Evolutionary conservation across 2,888 invertebrate genomes (phyloP).

Genomic region (Latrodectus elegans): DNA sequence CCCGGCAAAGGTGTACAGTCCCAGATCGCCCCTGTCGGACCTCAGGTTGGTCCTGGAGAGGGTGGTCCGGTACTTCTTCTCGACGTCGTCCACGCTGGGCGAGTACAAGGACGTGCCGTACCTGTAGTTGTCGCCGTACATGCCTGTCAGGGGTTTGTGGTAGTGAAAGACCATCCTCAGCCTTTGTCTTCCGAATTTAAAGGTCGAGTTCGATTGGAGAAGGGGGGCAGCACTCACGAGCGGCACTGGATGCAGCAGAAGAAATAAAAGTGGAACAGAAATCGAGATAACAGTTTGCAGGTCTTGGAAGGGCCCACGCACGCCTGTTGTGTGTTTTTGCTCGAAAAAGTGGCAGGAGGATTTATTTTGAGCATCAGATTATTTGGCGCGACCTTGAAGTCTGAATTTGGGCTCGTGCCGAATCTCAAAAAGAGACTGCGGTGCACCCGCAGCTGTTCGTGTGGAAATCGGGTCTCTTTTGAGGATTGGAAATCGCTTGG

Average conservation of each 20-base stretch:
- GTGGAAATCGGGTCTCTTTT: too few species aligned
- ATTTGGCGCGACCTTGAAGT: background rate
- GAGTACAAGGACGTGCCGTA: conserved; percentile 70
- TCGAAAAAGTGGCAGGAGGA: background rate
- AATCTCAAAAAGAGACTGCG: conserved; percentile 43
- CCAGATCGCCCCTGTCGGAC: conserved; percentile 66
- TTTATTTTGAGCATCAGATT: background rate
- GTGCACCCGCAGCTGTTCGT: conserved; percentile 38
- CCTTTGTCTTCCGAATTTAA: conserved; percentile 1
- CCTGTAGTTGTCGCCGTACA: conserved; percentile 71
- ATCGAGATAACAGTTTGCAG: background rate
- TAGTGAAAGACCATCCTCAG: conserved; percentile 27
- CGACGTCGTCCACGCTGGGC: conserved; percentile 67
- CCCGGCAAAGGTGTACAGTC: conserved; percentile 64
- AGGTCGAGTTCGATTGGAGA: conserved; percentile 26
- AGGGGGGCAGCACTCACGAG: conserved; percentile 16
- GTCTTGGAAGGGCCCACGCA: conserved; percentile 13
- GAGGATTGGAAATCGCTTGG: too few species aligned
- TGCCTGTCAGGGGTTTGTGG: conserved; percentile 67
- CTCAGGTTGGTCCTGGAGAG: conserved; percentile 68
- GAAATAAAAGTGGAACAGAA: background rate
- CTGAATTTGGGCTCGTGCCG: conserved; percentile 3
- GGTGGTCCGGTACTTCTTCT: conserved; percentile 69
- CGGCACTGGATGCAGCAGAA: background rate
- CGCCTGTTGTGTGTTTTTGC: background rate